Percentiles rank a stretch among this genome's conserved stretches.
Conservation (phyloP, 2,797 vertebrate species). For the Kryptolebias ocellatus region DNA sequence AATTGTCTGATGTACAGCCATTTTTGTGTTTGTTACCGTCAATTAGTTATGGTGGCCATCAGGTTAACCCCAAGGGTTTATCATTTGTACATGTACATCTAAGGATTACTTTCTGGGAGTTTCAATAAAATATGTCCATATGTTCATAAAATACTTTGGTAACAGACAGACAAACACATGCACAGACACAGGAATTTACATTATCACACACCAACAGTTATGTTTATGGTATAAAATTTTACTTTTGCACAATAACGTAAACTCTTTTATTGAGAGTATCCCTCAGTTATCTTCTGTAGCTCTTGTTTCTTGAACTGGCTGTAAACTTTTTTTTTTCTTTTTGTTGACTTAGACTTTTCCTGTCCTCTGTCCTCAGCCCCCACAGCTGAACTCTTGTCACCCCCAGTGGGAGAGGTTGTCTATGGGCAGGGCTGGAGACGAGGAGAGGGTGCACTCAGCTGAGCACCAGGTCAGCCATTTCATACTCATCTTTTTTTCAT, state of each 20-base stretch:
- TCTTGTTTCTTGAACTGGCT: conserved; percentile 16
- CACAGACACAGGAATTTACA: no score
- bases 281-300: not conserved
- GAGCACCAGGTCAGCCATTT: conserved; percentile 51
- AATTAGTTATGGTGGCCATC: no score
- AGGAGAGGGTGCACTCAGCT: conserved; percentile 20
- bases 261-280: not conserved
- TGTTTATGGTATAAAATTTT: not conserved
- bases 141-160: no score
- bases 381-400: conserved; percentile 35
- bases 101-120: no score
- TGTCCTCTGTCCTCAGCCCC: conserved; percentile 37
- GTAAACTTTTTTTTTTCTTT: conserved; percentile 12
- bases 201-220: no score
- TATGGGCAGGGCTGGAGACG: conserved; percentile 32
- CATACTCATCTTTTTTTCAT: conserved; percentile 64
- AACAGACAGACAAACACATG: no score
- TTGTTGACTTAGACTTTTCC: conserved; percentile 21
- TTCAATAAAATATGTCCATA: no score
- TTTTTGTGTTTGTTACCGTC: no score
- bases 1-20: no score
- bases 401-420: conserved; percentile 39
- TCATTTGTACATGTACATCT: no score
- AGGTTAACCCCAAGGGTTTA: no score
- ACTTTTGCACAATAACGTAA: not conserved